These are phyloP conservation scores for Lycopodina hypogea DNA, from an alignment of 37 sponge, comb jelly and placozoan genomes.

Conservation along the genomic window DNA sequence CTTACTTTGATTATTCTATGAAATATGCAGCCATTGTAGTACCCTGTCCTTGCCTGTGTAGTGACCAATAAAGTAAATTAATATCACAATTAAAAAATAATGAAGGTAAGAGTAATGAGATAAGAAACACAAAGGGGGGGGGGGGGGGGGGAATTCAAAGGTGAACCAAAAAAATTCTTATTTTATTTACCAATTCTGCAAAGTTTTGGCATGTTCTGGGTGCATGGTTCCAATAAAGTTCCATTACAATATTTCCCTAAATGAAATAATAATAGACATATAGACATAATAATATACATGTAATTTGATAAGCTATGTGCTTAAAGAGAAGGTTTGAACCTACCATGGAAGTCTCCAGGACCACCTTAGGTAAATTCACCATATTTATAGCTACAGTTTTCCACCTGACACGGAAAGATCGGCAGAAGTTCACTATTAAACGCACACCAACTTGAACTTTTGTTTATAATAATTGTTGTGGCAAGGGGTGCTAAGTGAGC, in stretches of 20 bases:
- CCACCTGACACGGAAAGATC: background rate
- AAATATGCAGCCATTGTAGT: slow-evolving; percentile 88
- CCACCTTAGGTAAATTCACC: slow-evolving; percentile 49
- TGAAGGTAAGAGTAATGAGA: background rate
- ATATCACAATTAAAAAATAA: background rate
- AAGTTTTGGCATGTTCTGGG: slow-evolving; percentile 93
- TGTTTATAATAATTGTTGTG: no score
- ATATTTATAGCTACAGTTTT: background rate
- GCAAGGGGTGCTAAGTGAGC: no score
- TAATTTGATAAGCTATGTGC: no score
- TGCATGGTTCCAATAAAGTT: slow-evolving; percentile 98
- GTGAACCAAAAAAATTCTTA: no score
- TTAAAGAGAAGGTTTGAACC: no score
- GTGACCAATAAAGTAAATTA: no score
- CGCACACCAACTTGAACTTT: background rate
- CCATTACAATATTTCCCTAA: slow-evolving; percentile 78
- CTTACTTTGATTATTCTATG: slow-evolving; percentile 90
- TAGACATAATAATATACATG: background rate
- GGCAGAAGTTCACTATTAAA: background rate
- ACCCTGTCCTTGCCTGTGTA: slow-evolving; percentile 73
- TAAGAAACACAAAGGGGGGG: no score
- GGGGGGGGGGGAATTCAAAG: no score
- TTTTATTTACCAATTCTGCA: slow-evolving; percentile 77
- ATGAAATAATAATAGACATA: background rate
- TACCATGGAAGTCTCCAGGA: slow-evolving; percentile 83